Percentiles rank a stretch among this genome's conserved stretches.
phyloP scores from a whole-genome alignment of 2,888 invertebrate genomes.

The Alsophila aescularia region DNA sequence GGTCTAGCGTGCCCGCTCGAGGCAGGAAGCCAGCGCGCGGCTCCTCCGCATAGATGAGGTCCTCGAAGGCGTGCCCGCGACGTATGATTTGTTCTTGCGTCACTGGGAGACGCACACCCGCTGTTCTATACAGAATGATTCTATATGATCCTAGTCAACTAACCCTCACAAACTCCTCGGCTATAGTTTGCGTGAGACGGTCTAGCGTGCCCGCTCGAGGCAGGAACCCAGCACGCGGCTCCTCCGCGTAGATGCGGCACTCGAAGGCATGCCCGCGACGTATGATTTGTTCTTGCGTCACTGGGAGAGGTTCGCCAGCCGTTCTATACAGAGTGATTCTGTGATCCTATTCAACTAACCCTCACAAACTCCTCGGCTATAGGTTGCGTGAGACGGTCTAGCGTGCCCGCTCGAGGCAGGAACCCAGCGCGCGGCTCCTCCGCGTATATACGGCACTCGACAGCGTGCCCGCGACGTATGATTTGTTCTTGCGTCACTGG shows the following conservation, averaged over 20 bases:
- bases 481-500: slow-evolving; percentile 93
- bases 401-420: slow-evolving; percentile 96
- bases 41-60: slow-evolving; percentile 97
- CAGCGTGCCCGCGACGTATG: slow-evolving; percentile 92
- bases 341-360: slow-evolving; percentile 49
- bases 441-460: slow-evolving; percentile 98
- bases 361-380: slow-evolving; percentile 86
- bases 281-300: too few relatives aligned
- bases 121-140: too few relatives aligned
- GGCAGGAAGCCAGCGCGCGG: slow-evolving; percentile 94
- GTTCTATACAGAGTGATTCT: neutral
- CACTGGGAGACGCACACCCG: too few relatives aligned
- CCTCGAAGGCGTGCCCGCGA: slow-evolving; percentile 97
- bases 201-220: too few relatives aligned
- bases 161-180: too few relatives aligned
- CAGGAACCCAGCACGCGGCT: too few relatives aligned
- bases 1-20: slow-evolving; percentile 93
- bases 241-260: too few relatives aligned
- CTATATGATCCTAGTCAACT: too few relatives aligned
- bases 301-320: too few relatives aligned
- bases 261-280: too few relatives aligned
- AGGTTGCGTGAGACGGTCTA: slow-evolving; percentile 91
- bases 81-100: slow-evolving; percentile 90
- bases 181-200: too few relatives aligned
- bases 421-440: slow-evolving; percentile 94